Evolutionary conservation across 1,140 invertebrate genomes (phyloP).

Genomic region (Conus ventricosus): DNA sequence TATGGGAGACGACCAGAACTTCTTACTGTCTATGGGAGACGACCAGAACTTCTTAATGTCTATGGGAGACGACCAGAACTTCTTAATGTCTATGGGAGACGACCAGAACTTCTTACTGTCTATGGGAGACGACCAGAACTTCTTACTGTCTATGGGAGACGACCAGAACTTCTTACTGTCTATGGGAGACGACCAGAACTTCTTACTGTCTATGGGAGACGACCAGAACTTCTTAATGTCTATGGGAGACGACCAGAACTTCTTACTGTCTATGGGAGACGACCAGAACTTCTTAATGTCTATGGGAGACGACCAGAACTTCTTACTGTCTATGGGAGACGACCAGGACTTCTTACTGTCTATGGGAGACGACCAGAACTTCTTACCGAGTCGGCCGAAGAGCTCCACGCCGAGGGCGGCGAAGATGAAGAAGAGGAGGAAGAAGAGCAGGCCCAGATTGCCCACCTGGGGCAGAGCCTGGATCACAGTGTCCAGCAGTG

Average conservation of each 20-base stretch:
- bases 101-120: constrained; percentile 72
- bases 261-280: constrained; percentile 72
- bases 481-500: constrained; percentile 98
- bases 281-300: constrained; percentile 64
- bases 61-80: too few species aligned
- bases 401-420: constrained; percentile 98
- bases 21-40: constrained; percentile 72
- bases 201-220: constrained; percentile 72
- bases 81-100: constrained; percentile 64
- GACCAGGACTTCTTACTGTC: constrained; percentile 72
- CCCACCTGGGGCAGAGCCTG: constrained; percentile 99
- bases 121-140: too few species aligned
- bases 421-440: constrained; percentile 99
- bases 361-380: too few species aligned
- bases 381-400: constrained; percentile 91
- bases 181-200: too few species aligned
- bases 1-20: too few species aligned
- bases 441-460: constrained; percentile 98
- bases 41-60: constrained; percentile 64
- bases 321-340: constrained; percentile 72
- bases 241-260: too few species aligned
- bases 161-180: constrained; percentile 72
- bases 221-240: constrained; percentile 64
- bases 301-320: too few species aligned
- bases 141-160: constrained; percentile 72